Evolutionary conservation across 1,140 invertebrate genomes (phyloP).

Genomic region (Macrosteles quadrilineatus): DNA sequence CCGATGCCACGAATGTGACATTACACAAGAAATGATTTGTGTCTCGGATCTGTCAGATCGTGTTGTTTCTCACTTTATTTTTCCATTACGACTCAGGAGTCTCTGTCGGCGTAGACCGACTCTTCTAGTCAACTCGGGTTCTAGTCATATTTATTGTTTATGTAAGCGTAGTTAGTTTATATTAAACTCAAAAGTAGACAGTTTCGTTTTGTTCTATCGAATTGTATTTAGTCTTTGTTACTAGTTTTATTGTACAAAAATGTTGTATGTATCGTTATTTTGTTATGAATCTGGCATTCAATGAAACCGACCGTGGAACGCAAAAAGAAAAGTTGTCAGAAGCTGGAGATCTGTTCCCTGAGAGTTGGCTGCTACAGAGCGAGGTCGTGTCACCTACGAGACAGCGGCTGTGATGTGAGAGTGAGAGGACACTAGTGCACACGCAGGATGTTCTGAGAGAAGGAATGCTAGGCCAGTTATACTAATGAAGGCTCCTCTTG

Average conservation of each 20-base stretch:
- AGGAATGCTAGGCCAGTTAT: not conserved
- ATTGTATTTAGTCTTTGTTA: not conserved
- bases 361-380: conserved; percentile 11
- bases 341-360: conserved; percentile 20
- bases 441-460: not conserved
- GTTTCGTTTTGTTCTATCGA: not conserved
- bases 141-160: conserved; percentile 20
- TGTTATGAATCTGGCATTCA: too few species aligned
- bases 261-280: conserved; percentile 5
- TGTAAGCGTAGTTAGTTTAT: conserved; percentile 1
- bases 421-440: conserved; percentile 10
- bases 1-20: conserved; percentile 21
- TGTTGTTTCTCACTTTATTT: conserved; percentile 7
- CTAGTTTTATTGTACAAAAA: not conserved
- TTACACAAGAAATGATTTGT: conserved; percentile 31
- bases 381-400: not conserved
- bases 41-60: not conserved
- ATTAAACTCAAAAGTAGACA: conserved; percentile 8
- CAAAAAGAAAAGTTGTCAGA: too few species aligned
- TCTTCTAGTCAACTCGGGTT: conserved; percentile 20
- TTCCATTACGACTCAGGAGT: not conserved
- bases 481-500: not conserved
- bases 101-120: not conserved
- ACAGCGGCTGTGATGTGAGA: not conserved
- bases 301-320: too few species aligned